Base-by-base conservation (phyloP, 2,113 vertebrate species). In the Oenanthe oenanthe region DNA sequence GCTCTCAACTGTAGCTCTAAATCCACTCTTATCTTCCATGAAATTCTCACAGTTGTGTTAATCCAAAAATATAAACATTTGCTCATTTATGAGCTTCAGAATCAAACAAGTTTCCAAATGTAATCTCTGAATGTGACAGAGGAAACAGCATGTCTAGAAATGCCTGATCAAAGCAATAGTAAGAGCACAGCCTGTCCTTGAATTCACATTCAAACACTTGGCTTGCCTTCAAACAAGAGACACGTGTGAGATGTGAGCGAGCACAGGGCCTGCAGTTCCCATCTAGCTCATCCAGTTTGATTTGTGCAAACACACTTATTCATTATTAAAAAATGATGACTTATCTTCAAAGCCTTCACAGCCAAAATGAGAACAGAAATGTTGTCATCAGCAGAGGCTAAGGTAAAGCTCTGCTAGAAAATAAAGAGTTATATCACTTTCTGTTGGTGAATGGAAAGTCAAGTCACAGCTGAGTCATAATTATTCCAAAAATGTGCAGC, bases 61-160 rank as follows among this genome's bases (percentile, higher is more conserved):
- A 70, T 65, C 58, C 91, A 90, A 90, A 95, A 95, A 90, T 86
- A 90, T 13, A 96, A 97, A 92, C 34, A 79, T 95, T 94, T 93
- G 95, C 79, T 79, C 85, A 91, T 95, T 94, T 92, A 89, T 67
- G 42, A 65, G 40, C 56, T 67, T 91, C 50, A 84, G 71, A 93
- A 88, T 73, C 60, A 80, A 92, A 75, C 51, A 60, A 66, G 60
- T 70, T 73, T 77, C 38, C 60, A 68, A 70, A 86, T 36, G 74
- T 63, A 79, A 71, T 68, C 32, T 36, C 66, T 8, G 72, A 92
- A 77, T 13, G 22, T 36, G 45, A 58, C 56, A 70, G 72, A 86
- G 50, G 63, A 89, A 83, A 74, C 42, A 54, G 60, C 77, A 47
- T 3, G 0, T 45, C 84, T 47, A 57, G 73, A 73, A 70, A 70